Base-by-base conservation (phyloP, 2,113 vertebrate genomes). In the Lepus europaeus region DNA sequence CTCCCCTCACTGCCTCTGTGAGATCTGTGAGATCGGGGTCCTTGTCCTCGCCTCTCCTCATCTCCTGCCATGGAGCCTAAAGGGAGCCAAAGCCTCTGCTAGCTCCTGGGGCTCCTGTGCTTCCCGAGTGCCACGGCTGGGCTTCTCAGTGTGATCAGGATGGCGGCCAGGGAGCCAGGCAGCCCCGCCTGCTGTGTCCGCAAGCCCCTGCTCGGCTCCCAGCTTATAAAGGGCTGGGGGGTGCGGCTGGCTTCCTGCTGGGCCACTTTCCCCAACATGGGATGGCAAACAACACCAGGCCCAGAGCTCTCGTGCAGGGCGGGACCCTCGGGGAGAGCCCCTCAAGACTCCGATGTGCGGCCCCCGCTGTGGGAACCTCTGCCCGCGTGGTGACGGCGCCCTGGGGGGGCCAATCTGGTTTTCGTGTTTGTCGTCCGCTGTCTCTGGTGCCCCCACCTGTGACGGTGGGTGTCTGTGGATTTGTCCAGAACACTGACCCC, bases 341-440 rank as follows among this genome's bases (percentile, higher is more conserved):
- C 36, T 31, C 20, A 39, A 82, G 59, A 33, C 10, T 49, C 56
- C 39, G 74, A 77, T 39, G 49, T 76, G 81, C n/a, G 3, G 29
- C 76, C 78, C 49, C 56, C 61, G 29, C 19, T 56, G 12, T 9
- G 68, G n/a, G 45, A 66, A 22, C 51, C 33, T 53, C 61, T 6
- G 19, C 56, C 56, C 6, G 3, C 56, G 6, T 59, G 73, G 25
- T 19, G n/a, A 84, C 31, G 53, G 76, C 70, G 78, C 76, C 76
- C 61, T 94, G 9, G 31, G 66, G 64, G 68, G 92, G 77, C 90
- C 63, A 9, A 84, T 91, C 93, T 72, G 61, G 27, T 92, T 87
- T 89, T 78, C 89, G 20, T 85, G 56, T 94, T 87, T 87, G 87
- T 68, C 93, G 93, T 89, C 84, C 56, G 25, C 17, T 73, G 22